phyloP scores from a whole-genome alignment of 2,113 vertebrate genomes.

The Tupaia chinensis region DNA sequence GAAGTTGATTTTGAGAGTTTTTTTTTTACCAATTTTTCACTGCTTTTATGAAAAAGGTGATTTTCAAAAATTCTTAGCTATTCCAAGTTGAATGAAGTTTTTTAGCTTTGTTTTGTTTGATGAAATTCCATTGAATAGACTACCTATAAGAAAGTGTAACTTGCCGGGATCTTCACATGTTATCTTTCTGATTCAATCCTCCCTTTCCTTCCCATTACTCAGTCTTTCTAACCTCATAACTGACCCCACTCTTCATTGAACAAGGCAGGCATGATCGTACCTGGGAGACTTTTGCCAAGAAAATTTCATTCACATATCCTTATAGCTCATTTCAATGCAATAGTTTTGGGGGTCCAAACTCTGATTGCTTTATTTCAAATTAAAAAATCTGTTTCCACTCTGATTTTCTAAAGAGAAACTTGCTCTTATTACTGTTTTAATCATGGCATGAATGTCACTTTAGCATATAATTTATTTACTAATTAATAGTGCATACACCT shows the following conservation, averaged over 20 bases:
- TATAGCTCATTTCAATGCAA: not conserved
- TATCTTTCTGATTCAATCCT: not conserved
- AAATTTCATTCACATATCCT: not conserved
- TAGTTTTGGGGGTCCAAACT: not conserved
- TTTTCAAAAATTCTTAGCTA: not conserved
- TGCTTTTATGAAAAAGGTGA: not conserved
- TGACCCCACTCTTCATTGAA: not conserved
- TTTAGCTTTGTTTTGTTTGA: not conserved
- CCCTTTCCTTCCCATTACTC: not conserved
- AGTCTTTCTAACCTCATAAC: too few species aligned
- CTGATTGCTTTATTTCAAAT: not conserved
- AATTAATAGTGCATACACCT: not conserved
- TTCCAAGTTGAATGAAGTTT: not conserved
- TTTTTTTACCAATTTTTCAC: too few species aligned
- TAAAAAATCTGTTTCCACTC: fast-evolving
- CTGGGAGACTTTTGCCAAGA: not conserved
- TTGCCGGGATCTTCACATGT: too few species aligned
- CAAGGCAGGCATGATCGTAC: not conserved
- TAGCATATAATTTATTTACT: not conserved
- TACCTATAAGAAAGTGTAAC: not conserved
- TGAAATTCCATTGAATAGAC: not conserved
- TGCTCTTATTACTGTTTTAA: not conserved
- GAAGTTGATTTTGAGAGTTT: not conserved
- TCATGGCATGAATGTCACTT: not conserved
- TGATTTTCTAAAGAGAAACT: not conserved